These are phyloP conservation scores for Aix galericulata DNA, from an alignment of 2,113 vertebrate species.

Conservation along the genomic window DNA sequence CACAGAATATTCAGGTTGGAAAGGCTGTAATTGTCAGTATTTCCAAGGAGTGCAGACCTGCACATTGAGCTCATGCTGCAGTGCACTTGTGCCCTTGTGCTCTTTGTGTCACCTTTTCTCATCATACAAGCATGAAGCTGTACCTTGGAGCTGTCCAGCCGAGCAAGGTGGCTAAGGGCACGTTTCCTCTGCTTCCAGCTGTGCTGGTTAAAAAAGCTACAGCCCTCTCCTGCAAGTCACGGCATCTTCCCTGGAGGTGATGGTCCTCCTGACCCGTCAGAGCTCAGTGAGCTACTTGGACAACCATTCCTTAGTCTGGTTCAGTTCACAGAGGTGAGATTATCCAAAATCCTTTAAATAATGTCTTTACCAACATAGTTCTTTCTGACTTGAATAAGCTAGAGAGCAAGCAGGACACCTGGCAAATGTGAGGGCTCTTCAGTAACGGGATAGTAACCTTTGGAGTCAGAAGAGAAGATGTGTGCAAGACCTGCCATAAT, in stretches of 20 bases:
- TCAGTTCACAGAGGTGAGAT: neutral
- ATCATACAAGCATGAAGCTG: rapidly evolving
- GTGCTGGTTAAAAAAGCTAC: neutral
- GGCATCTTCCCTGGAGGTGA: rapidly evolving
- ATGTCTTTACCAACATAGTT: neutral
- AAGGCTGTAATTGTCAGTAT: neutral
- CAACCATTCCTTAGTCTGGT: neutral
- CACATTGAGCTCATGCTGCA: neutral
- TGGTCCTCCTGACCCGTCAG: neutral
- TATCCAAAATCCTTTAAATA: neutral
- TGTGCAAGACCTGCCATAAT: neutral
- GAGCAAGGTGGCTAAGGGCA: neutral
- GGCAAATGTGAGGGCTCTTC: neutral
- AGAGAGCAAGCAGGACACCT: neutral
- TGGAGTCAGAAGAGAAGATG: neutral
- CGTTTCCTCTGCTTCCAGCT: neutral
- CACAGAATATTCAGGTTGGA: neutral
- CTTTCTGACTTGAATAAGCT: neutral
- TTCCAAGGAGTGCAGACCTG: neutral
- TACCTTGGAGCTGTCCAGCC: neutral
- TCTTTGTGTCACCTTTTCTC: neutral
- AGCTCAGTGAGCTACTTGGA: neutral
- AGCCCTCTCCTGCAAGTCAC: neutral
- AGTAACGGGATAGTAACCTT: neutral
- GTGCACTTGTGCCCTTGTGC: neutral